phyloP scores from a whole-genome alignment of 1,140 invertebrate genomes.

The Drosophila lacertosa region DNA sequence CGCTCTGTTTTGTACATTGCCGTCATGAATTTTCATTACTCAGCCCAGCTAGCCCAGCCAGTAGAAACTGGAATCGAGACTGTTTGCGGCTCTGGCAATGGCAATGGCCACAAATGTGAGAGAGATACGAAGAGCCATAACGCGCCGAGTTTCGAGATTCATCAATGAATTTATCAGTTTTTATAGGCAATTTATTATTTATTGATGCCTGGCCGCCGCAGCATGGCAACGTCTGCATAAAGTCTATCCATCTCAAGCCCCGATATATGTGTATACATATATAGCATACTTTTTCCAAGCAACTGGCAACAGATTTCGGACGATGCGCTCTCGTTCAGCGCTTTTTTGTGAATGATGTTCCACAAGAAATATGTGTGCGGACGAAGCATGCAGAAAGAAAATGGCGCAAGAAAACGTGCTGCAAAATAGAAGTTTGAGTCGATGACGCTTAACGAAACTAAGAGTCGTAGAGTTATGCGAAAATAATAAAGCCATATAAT shows the following conservation, averaged over 20 bases:
- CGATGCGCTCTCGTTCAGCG: slow-evolving; percentile 10
- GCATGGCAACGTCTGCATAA: slow-evolving; percentile 20
- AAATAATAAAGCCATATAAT: slow-evolving; percentile 60
- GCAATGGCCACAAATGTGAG: slow-evolving; percentile 46
- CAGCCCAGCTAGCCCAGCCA: too few relatives aligned
- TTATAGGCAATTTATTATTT: slow-evolving; percentile 82
- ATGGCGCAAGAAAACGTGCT: slow-evolving; percentile 12
- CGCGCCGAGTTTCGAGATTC: slow-evolving; percentile 49
- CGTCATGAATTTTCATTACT: slow-evolving; percentile 77
- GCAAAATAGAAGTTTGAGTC: slow-evolving; percentile 20
- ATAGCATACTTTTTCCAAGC: slow-evolving; percentile 24
- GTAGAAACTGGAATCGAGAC: slow-evolving; percentile 5
- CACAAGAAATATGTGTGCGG: slow-evolving; percentile 1
- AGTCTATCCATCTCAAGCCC: slow-evolving; percentile 50
- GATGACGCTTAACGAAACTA: neutral
- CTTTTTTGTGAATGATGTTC: slow-evolving; percentile 23
- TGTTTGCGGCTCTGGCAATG: neutral
- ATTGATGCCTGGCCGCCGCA: slow-evolving; percentile 49
- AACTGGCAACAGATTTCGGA: slow-evolving; percentile 35
- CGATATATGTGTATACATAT: neutral
- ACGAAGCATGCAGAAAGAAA: slow-evolving; percentile 22
- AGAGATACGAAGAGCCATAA: slow-evolving; percentile 8
- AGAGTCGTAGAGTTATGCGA: slow-evolving; percentile 43
- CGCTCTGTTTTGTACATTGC: slow-evolving; percentile 47
- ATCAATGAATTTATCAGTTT: slow-evolving; percentile 81